Percentiles rank a stretch among this genome's conserved stretches.
Conservation (phyloP, 37 sponge, comb jelly and placozoan species). For the Aphrocallistes beatrix region DNA sequence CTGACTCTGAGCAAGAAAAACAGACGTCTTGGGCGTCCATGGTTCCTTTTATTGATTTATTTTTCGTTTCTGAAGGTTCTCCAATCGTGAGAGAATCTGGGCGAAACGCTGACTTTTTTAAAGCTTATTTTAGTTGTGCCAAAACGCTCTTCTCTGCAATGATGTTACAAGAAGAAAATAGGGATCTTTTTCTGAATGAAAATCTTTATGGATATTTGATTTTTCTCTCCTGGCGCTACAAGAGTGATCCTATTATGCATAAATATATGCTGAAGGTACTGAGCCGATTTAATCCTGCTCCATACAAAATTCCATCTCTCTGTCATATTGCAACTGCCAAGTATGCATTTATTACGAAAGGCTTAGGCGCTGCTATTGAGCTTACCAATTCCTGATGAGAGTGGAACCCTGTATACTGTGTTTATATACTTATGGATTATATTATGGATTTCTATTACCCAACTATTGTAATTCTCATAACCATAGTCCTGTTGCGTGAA, state of each 20-base stretch:
- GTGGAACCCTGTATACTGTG: background rate
- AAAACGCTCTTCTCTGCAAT: background rate
- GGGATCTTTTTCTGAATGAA: background rate
- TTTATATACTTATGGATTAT: background rate
- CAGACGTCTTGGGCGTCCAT: slow-evolving; percentile 17
- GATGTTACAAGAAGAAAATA: background rate
- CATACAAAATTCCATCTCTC: background rate
- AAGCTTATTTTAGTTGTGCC: background rate
- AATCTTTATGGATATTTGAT: background rate
- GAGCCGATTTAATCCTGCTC: background rate
- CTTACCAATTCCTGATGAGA: background rate
- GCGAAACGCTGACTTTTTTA: background rate
- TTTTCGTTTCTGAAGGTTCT: background rate
- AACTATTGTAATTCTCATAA: too few species aligned
- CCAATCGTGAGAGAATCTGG: background rate
- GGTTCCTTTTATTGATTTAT: background rate
- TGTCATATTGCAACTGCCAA: background rate
- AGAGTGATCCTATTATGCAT: background rate
- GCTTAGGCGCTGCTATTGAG: background rate
- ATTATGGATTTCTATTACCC: too few species aligned
- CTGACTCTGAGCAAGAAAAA: background rate
- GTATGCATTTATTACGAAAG: background rate
- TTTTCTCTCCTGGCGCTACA: background rate
- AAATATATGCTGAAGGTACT: background rate
- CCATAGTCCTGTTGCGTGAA: too few species aligned